Conservation (phyloP, 1,140 invertebrate species). For the Anthonomus grandis region DNA sequence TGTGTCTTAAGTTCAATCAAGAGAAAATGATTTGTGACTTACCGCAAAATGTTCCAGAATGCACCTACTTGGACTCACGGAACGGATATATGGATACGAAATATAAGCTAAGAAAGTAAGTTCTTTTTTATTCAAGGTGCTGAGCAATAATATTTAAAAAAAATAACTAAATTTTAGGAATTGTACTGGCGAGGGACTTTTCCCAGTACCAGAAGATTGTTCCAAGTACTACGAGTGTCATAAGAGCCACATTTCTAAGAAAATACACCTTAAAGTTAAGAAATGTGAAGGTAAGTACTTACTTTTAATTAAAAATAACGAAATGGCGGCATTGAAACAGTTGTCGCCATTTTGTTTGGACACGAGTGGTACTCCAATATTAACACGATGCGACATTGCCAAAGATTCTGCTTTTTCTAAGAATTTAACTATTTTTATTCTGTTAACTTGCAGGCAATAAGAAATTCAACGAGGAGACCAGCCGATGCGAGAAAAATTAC, state of each 20-base stretch:
- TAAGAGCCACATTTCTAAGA: neutral
- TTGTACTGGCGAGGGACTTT: conserved; percentile 25
- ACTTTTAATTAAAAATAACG: neutral
- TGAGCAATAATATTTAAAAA: neutral
- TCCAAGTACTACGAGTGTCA: conserved; percentile 22
- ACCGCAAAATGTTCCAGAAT: conserved; percentile 24
- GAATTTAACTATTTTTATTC: no score
- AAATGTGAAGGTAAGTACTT: neutral
- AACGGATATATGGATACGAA: neutral
- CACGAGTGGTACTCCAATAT: no score
- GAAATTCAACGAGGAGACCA: no score
- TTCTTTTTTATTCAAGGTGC: neutral
- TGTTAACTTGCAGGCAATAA: no score
- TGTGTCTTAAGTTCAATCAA: conserved; percentile 15
- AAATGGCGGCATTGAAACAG: no score
- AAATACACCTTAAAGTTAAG: neutral
- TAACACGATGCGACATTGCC: no score
- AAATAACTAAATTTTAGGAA: neutral
- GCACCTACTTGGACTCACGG: neutral
- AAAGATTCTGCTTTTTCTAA: no score
- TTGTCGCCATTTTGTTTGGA: no score
- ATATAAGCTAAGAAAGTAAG: neutral
- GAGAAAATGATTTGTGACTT: conserved; percentile 11
- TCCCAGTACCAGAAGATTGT: conserved; percentile 25
- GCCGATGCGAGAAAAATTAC: no score